These are phyloP conservation scores for Eubasilissa regina DNA, from an alignment of 1,140 invertebrate species.

Conservation along the genomic window DNA sequence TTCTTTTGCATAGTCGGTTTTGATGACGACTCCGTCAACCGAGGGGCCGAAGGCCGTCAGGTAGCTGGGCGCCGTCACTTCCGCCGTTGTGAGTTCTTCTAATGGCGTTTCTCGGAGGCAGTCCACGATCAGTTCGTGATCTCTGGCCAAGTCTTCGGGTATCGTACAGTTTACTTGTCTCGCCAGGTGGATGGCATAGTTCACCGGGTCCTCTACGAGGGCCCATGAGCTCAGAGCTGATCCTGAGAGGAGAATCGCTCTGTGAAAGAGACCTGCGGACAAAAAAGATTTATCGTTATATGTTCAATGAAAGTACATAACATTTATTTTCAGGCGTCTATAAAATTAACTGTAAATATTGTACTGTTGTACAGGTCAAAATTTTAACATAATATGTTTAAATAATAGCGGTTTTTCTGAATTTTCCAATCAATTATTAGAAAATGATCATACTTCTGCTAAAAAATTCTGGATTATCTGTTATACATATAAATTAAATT, in stretches of 20 bases:
- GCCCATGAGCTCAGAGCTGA: slow-evolving; percentile 96
- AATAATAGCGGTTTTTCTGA: too few species aligned
- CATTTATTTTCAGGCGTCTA: too few species aligned
- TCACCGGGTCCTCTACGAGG: slow-evolving; percentile 89
- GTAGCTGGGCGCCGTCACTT: slow-evolving; percentile 88
- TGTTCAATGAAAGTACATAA: too few species aligned
- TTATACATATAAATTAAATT: too few species aligned
- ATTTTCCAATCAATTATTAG: too few species aligned
- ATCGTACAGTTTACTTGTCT: slow-evolving; percentile 89
- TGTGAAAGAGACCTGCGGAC: slow-evolving; percentile 85
- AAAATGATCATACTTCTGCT: too few species aligned
- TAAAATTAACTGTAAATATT: too few species aligned
- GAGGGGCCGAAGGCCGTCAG: slow-evolving; percentile 88
- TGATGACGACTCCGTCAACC: slow-evolving; percentile 90
- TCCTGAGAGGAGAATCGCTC: slow-evolving; percentile 92
- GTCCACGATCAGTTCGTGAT: slow-evolving; percentile 87
- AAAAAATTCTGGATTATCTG: too few species aligned
- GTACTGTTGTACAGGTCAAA: too few species aligned
- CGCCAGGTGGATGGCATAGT: slow-evolving; percentile 88
- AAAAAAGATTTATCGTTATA: too few species aligned
- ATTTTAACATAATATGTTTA: too few species aligned
- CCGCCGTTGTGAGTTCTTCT: slow-evolving; percentile 83
- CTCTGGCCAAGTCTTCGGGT: slow-evolving; percentile 82
- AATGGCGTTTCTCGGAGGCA: slow-evolving; percentile 85
- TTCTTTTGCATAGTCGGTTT: slow-evolving; percentile 84